These are phyloP conservation scores for Grallaria varia DNA, from an alignment of 2,113 vertebrate species.

Conservation along the genomic window DNA sequence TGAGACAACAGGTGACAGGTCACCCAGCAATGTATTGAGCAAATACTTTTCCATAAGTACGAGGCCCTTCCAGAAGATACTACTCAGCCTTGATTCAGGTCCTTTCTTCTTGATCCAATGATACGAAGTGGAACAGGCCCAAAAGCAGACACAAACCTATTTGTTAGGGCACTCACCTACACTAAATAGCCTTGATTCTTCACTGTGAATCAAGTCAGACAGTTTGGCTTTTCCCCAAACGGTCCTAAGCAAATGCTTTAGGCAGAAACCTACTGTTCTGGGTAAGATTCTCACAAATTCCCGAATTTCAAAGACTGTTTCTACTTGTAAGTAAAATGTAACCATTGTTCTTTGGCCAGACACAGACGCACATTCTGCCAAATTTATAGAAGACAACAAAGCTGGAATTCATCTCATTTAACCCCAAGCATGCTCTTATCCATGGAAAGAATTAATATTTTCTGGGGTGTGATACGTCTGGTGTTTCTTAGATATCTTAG, in stretches of 20 bases:
- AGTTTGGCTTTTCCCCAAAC: neutral
- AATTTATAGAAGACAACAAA: slow-evolving; percentile 25
- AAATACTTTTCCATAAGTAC: neutral
- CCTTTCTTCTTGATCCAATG: neutral
- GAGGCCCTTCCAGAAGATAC: neutral
- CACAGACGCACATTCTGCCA: neutral
- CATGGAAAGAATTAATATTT: slow-evolving; percentile 12
- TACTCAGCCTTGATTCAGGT: neutral
- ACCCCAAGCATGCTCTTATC: neutral
- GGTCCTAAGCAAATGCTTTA: slow-evolving; percentile 20
- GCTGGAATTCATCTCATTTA: slow-evolving; percentile 42
- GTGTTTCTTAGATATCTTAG: neutral
- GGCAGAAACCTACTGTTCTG: slow-evolving; percentile 44
- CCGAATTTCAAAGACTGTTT: slow-evolving; percentile 46
- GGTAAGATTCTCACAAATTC: slow-evolving; percentile 43
- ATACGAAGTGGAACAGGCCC: neutral
- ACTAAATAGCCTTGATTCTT: slow-evolving; percentile 5
- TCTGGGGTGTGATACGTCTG: slow-evolving; percentile 3
- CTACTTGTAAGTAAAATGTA: neutral
- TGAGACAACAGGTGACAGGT: neutral
- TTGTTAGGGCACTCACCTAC: slow-evolving; percentile 28
- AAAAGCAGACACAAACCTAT: neutral
- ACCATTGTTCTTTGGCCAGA: slow-evolving; percentile 24
- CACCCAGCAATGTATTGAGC: neutral
- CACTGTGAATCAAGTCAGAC: neutral